Conservation (phyloP, 1,140 invertebrate species). For the Scaptomyza hsui region DNA sequence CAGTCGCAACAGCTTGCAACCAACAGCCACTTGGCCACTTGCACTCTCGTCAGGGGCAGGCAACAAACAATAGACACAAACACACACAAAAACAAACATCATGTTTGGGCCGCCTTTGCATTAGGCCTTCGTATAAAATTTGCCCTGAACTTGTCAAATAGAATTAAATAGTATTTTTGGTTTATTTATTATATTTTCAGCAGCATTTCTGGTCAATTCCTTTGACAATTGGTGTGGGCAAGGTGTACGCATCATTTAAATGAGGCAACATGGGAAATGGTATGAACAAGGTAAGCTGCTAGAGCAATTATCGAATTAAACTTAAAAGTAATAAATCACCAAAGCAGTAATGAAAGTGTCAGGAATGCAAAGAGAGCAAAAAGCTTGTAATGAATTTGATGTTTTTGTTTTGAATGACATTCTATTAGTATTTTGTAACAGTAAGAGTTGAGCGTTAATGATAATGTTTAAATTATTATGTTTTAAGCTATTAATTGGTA, state of each 20-base stretch:
- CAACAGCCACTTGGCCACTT: conserved; percentile 46
- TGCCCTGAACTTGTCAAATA: conserved; percentile 64
- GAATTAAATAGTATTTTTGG: conserved; percentile 37
- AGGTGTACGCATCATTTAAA: conserved; percentile 63
- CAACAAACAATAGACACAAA: conserved; percentile 34
- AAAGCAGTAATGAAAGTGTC: not conserved
- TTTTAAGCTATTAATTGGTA: no score
- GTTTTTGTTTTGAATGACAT: not conserved
- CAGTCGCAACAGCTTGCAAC: conserved; percentile 57
- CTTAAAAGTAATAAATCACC: no score
- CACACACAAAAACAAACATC: not conserved
- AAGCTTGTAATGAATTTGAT: not conserved
- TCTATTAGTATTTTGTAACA: no score
- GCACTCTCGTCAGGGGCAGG: conserved; percentile 53
- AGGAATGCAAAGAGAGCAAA: not conserved
- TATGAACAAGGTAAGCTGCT: conserved; percentile 89
- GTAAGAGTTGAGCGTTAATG: no score
- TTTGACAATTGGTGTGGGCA: conserved; percentile 55
- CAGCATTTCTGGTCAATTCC: conserved; percentile 60
- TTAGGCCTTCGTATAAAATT: conserved; percentile 46
- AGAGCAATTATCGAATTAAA: not conserved
- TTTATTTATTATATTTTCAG: conserved; percentile 53
- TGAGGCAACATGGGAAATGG: conserved; percentile 89
- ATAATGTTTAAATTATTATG: no score
- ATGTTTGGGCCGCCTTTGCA: not conserved